Evolutionary conservation across 2,113 vertebrate genomes (phyloP).

Genomic region (Crotophaga sulcirostris): DNA sequence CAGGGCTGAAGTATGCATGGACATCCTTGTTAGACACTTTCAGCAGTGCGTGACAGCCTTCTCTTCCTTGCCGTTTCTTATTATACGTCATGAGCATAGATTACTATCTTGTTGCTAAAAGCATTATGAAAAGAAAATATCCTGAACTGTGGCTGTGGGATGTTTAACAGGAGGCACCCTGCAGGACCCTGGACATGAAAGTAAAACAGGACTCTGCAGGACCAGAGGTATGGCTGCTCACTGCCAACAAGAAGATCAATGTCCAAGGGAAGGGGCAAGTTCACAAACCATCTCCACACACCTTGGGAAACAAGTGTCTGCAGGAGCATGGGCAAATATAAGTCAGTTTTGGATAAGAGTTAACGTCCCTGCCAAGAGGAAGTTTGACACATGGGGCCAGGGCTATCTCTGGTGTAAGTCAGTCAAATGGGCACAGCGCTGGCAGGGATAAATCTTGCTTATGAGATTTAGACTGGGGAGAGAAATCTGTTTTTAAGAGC

Average conservation of each 20-base stretch:
- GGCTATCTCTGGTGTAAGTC: rapidly evolving
- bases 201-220: neutral
- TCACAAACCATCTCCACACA: rapidly evolving
- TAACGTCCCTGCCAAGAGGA: neutral
- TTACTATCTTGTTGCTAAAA: neutral
- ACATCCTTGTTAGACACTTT: too few species aligned
- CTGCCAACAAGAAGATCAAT: neutral
- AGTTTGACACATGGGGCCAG: neutral
- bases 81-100: rapidly evolving
- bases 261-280: neutral
- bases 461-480: neutral
- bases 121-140: neutral
- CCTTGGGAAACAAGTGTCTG: neutral
- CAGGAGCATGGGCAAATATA: neutral
- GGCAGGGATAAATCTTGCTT: neutral
- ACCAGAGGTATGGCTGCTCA: rapidly evolving
- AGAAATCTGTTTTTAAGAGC: conserved; percentile 40
- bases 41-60: neutral
- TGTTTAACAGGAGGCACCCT: neutral
- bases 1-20: rapidly evolving
- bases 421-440: neutral
- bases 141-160: neutral
- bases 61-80: neutral
- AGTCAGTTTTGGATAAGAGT: neutral
- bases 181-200: neutral